Evolutionary conservation across 2,797 vertebrate species (phyloP), one percentile per base, ranked within the genome.

Genomic region (Falco columbarius): DNA sequence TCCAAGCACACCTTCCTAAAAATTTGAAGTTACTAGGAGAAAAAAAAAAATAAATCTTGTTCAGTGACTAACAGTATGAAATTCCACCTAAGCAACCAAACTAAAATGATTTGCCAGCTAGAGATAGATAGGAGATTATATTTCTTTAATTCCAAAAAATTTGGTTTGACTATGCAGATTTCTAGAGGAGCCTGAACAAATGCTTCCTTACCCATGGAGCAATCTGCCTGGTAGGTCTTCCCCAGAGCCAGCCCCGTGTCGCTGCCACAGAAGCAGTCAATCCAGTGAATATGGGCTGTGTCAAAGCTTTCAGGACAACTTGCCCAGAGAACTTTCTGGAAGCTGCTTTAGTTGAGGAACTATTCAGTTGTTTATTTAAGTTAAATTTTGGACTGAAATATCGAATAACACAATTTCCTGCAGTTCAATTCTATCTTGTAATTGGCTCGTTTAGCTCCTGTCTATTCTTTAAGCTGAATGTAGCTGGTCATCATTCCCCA

Each of bases 121-220:
- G 46, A 62, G 21, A 29, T 4, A n/a, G 49, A 19, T 30, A 26
- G 12, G 20, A 47, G 18, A 29, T 51, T 9, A 4, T 61, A 11
- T 4, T 65, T 73, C 29, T 16, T 30, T 47, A 36, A 24, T 74
- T 70, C 6, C 3, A 70, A 51, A 22, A 66, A 26, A 30, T 76
- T 76, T 59, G 7, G 3, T 51, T 46, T 88, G 27, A 30, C 14
- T n/a, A 0, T 18, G 9, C 13, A 38, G 29, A 7, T 61, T 81
- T 79, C 14, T 17, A 75, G 38, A 30, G 32, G 13, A 40, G 2
- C 7, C 23, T 81, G 19, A 8, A 6, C 19, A 13, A 1, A 0
- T 10, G 11, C 10, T 20, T 87, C 38, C 56, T 67, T 63, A 34
- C 14, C 42, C 26, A 7, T 36, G 49, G 19, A 52, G 9, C 8